phyloP scores from a whole-genome alignment of 2,113 vertebrate genomes.

The Pollimyrus isidori region DNA sequence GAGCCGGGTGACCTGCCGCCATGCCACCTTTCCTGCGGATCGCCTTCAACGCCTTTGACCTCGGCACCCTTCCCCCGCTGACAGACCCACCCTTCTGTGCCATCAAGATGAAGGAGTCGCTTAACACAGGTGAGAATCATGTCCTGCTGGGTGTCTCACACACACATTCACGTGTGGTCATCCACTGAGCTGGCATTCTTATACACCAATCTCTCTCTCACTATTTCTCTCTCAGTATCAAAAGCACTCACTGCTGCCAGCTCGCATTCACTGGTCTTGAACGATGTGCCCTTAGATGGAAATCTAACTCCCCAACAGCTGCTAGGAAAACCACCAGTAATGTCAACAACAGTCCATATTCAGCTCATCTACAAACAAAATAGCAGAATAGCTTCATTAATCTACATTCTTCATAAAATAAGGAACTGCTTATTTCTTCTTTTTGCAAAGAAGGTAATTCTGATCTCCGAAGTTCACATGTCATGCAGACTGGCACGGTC shows the following conservation, averaged over 20 bases:
- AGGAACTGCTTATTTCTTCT: neutral
- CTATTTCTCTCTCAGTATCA: neutral
- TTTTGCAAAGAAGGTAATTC: neutral
- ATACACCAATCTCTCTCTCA: neutral
- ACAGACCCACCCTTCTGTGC: conserved; percentile 79
- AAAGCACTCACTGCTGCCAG: neutral
- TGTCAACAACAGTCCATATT: neutral
- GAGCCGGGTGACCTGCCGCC: conserved; percentile 36
- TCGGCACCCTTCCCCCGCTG: conserved; percentile 66
- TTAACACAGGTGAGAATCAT: conserved; percentile 74
- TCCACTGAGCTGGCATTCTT: neutral
- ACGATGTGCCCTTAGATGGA: neutral
- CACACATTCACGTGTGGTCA: neutral
- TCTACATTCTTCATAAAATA: neutral
- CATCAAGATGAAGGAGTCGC: conserved; percentile 91
- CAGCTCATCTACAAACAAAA: neutral
- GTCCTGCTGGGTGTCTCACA: neutral
- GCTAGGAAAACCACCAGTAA: neutral
- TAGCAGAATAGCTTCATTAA: neutral
- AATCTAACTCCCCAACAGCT: neutral
- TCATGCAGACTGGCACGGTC: neutral
- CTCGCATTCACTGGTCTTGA: neutral
- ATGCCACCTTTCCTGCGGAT: conserved; percentile 95
- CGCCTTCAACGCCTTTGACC: conserved; percentile 82
- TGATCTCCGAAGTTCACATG: neutral